Base-by-base conservation (phyloP, 2,888 invertebrate genomes). In the Meteorus colon region DNA sequence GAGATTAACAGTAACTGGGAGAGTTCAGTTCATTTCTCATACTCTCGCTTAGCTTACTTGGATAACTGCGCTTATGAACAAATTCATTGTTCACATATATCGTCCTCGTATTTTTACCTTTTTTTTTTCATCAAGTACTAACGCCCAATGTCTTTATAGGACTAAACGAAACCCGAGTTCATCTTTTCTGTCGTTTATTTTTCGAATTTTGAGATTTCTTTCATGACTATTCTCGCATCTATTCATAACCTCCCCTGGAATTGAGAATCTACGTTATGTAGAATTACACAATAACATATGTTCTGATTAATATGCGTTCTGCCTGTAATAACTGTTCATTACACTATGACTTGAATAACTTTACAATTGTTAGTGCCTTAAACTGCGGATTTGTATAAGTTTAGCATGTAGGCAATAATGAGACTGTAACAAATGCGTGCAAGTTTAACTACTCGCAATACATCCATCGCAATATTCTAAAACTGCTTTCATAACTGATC, bases 1-100 rank as follows among this genome's bases (percentile, higher is more conserved):
- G 45, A 63, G 27, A 59, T 77, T 77, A 71, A 77, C 37, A 62
- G 14, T 29, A 51, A 34, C 34, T 8, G 19, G 8, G 55, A 55
- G 69, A 69, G 34, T 69, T 41, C 29, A 16, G 51, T 69, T 69
- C 16, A 55, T 69, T 27, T 24, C 34, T 41, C 31, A 62, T 62
- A 29, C 29, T 62, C 31, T 31, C n/a, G 62, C 62, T 62, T 62
- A 29, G 62, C 62, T 31, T 62, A 62, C 19, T 55, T n/a, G 19
- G 37, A 31, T 62, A 29, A 29, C 27, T 62, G 62, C 62, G 31
- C 62, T 62, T 16, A 19, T 27, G 24, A 67, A 67, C 16, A 67
- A 10, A 69, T 55, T 19, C 14, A 10, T 69, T 37, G 19, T 31
- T 34, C 31, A 48, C n/a, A 55, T 1, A 2, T 31, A 65, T 24